phyloP scores from a whole-genome alignment of 2,888 invertebrate species.

The Branchinecta sandiegonensis region DNA sequence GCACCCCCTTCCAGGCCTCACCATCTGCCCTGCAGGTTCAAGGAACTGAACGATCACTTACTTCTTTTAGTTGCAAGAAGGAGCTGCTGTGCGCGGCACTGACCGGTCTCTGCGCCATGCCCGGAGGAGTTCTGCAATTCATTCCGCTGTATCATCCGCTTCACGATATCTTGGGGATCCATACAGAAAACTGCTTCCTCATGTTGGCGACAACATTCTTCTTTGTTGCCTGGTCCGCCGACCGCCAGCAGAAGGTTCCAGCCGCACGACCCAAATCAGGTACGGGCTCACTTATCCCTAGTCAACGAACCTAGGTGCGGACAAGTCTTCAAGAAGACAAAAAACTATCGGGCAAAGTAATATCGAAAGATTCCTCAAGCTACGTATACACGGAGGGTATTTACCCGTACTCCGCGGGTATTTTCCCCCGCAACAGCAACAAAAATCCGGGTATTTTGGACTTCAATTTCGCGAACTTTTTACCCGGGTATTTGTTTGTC shows the following conservation, averaged over 20 bases:
- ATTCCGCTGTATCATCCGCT: conserved; percentile 58
- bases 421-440: too few relatives aligned
- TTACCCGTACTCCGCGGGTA: too few relatives aligned
- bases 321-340: too few relatives aligned
- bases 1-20: too few relatives aligned
- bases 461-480: too few relatives aligned
- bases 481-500: too few relatives aligned
- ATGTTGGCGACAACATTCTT: conserved; percentile 46
- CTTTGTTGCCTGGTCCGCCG: conserved; percentile 45
- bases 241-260: conserved; percentile 34
- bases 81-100: conserved; percentile 44
- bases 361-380: too few relatives aligned
- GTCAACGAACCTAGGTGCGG: too few relatives aligned
- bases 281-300: conserved; percentile 25
- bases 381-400: too few relatives aligned
- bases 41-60: conserved; percentile 19
- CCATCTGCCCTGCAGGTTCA: too few relatives aligned
- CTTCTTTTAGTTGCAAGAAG: conserved; percentile 37
- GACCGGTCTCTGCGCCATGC: conserved; percentile 51
- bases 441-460: too few relatives aligned
- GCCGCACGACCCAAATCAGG: conserved; percentile 6
- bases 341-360: too few relatives aligned
- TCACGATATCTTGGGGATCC: conserved; percentile 51
- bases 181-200: conserved; percentile 56
- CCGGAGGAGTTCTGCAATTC: conserved; percentile 55